phyloP scores from a whole-genome alignment of 2,113 vertebrate genomes.

The Egretta garzetta region DNA sequence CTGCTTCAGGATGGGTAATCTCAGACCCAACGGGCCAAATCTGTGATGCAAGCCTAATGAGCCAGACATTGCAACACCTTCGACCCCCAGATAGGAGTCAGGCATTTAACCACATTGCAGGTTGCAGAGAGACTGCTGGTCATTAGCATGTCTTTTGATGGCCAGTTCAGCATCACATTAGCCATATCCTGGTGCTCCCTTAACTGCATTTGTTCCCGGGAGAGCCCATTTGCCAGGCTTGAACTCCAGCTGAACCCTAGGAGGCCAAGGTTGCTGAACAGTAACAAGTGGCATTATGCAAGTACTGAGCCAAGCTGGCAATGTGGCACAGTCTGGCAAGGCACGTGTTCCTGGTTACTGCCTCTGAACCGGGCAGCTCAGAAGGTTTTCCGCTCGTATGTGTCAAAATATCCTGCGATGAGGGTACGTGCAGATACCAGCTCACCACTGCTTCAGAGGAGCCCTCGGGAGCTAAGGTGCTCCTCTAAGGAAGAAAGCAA shows the following conservation, averaged over 20 bases:
- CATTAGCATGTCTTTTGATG: accelerated
- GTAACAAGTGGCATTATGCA: neutral
- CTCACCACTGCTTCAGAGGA: neutral
- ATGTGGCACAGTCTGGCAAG: accelerated
- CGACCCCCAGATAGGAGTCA: accelerated
- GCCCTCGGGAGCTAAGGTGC: neutral
- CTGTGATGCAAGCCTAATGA: accelerated
- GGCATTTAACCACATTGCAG: neutral
- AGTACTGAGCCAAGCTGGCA: neutral
- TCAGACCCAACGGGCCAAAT: neutral
- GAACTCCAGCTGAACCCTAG: neutral
- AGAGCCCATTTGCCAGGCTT: neutral
- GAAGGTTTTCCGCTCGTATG: neutral
- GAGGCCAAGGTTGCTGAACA: neutral
- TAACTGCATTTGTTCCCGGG: accelerated
- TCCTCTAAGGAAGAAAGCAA: neutral
- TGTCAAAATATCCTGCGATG: neutral
- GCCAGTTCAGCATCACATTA: neutral
- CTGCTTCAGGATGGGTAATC: neutral
- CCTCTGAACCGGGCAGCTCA: neutral
- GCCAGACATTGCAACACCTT: neutral
- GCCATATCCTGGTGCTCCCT: neutral
- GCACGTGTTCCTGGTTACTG: neutral
- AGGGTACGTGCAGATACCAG: neutral
- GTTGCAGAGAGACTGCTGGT: neutral